A percentile compares a stretch with the other conserved stretches of the same genome.
Conservation (phyloP, 2,797 vertebrate genomes). For the Diglossa cyanea region DNA sequence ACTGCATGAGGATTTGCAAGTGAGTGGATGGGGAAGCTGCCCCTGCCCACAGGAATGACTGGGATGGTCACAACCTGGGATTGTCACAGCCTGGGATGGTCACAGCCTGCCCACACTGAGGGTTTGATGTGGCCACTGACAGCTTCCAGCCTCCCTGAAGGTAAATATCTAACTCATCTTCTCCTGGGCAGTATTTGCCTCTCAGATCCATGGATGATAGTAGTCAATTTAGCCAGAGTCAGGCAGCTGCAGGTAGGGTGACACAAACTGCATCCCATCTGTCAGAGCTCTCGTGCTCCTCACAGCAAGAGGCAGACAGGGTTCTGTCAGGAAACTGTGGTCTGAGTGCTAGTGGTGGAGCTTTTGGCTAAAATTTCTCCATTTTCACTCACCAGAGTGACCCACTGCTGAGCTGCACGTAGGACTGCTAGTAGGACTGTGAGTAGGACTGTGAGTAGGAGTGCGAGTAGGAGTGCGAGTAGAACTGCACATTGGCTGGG, state of each 20-base stretch:
- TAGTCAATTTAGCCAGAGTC: neutral
- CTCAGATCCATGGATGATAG: neutral
- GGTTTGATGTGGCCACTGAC: neutral
- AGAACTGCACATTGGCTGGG: fast-evolving
- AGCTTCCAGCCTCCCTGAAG: neutral
- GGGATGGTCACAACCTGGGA: neutral
- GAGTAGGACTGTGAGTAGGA: fast-evolving
- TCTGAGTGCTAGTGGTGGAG: fast-evolving
- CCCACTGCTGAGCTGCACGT: fast-evolving
- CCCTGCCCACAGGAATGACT: fast-evolving
- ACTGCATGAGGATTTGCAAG: neutral
- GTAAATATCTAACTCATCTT: neutral
- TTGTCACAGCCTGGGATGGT: fast-evolving
- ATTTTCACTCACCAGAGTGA: neutral
- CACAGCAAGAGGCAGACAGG: neutral
- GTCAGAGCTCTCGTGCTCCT: fast-evolving
- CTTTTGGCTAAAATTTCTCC: neutral
- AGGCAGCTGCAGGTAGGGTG: neutral
- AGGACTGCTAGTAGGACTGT: fast-evolving
- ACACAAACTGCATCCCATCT: neutral
- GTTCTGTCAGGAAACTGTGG: neutral
- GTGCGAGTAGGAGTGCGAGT: neutral
- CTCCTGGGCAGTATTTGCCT: neutral
- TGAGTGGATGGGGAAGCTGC: fast-evolving
- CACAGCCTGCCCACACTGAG: fast-evolving